Percentiles rank a stretch among this genome's conserved stretches.
phyloP scores from a whole-genome alignment of 2,113 vertebrate genomes.

The Rhegmatorhina hoffmannsi region DNA sequence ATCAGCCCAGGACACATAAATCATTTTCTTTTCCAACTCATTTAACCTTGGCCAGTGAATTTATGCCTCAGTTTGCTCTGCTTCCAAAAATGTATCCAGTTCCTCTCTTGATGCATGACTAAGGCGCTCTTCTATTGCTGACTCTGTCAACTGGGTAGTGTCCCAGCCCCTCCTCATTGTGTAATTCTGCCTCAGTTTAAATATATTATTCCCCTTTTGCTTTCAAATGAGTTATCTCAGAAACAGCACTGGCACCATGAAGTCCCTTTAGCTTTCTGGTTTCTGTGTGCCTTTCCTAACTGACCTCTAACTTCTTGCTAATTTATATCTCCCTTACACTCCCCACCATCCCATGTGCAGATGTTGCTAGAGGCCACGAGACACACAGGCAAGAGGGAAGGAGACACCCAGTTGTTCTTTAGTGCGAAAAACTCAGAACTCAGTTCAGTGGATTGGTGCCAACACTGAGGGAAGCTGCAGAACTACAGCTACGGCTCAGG shows the following conservation, averaged over 20 bases:
- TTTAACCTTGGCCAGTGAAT: slow-evolving; percentile 31
- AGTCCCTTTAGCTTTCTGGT: slow-evolving; percentile 12
- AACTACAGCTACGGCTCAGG: not conserved
- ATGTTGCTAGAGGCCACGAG: not conserved
- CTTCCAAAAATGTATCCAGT: slow-evolving; percentile 51
- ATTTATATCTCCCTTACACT: not conserved
- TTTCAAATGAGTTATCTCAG: slow-evolving; percentile 21
- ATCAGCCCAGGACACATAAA: slow-evolving; percentile 13
- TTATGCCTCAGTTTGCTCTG: slow-evolving; percentile 20
- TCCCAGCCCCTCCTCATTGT: slow-evolving; percentile 36
- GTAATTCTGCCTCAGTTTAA: slow-evolving; percentile 40
- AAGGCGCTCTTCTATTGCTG: not conserved
- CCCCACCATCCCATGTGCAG: not conserved
- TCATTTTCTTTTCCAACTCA: slow-evolving; percentile 38
- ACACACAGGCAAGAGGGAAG: not conserved
- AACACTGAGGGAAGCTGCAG: not conserved
- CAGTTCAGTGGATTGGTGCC: not conserved
- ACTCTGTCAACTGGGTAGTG: slow-evolving; percentile 18
- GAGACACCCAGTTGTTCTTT: not conserved
- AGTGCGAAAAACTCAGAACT: not conserved
- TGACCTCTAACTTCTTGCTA: not conserved
- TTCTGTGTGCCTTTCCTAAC: not conserved
- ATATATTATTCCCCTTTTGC: slow-evolving; percentile 41
- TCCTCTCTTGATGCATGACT: slow-evolving; percentile 43
- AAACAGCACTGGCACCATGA: not conserved